A percentile compares a stretch with the other conserved stretches of the same genome.
These are phyloP conservation scores for Anguilla anguilla DNA, from an alignment of 2,797 vertebrate species.

Conservation along the genomic window DNA sequence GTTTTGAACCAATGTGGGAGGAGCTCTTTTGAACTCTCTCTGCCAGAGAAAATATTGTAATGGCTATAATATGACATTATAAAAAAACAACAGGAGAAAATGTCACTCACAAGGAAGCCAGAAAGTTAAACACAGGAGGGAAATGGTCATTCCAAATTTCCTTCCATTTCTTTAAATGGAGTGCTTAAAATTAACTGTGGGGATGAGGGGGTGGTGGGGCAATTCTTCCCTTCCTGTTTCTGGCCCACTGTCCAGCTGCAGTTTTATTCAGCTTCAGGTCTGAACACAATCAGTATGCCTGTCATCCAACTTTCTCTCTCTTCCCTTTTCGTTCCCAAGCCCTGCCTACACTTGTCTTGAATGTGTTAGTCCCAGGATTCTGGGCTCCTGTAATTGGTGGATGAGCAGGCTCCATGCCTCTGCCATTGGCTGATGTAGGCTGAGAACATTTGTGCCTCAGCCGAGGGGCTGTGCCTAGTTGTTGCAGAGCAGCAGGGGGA, in stretches of 20 bases:
- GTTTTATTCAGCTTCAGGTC: neutral
- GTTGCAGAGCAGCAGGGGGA: slow-evolving; percentile 49
- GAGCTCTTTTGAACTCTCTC: neutral
- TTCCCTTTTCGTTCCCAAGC: slow-evolving; percentile 22
- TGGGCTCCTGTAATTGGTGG: slow-evolving; percentile 49
- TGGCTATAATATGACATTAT: neutral
- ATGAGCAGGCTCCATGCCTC: neutral
- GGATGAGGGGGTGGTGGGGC: neutral
- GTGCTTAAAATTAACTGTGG: neutral
- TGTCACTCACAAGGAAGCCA: neutral
- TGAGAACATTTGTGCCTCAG: slow-evolving; percentile 44
- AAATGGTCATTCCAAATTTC: slow-evolving; percentile 20
- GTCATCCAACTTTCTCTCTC: slow-evolving; percentile 24
- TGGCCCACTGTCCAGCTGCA: neutral
- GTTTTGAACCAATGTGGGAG: neutral
- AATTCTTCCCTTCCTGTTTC: slow-evolving; percentile 17
- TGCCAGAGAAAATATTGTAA: neutral
- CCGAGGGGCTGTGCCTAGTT: slow-evolving; percentile 41
- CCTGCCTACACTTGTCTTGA: slow-evolving; percentile 45
- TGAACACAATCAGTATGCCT: neutral
- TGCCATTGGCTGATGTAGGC: slow-evolving; percentile 51
- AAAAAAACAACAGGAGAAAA: neutral
- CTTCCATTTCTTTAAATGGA: slow-evolving; percentile 11
- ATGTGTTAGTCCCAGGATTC: slow-evolving; percentile 31
- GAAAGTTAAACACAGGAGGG: slow-evolving; percentile 2